These are phyloP conservation scores for Camelus dromedarius DNA, from an alignment of 2,113 vertebrate species.

Conservation along the genomic window DNA sequence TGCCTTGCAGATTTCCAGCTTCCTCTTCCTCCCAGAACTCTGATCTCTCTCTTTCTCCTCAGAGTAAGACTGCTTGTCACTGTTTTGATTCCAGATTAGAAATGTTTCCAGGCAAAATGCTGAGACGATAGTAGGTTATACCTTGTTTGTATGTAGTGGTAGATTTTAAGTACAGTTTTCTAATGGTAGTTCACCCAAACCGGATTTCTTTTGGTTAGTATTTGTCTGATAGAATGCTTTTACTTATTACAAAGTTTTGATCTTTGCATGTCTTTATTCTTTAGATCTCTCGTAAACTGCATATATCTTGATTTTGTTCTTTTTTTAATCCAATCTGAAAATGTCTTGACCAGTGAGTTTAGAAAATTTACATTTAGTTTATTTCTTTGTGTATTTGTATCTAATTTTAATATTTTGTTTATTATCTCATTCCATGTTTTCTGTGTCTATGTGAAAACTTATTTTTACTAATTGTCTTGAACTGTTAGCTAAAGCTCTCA, in stretches of 20 bases:
- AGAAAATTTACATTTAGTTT: background rate
- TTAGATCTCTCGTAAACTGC: background rate
- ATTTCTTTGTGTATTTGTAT: background rate
- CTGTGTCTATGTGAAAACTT: background rate
- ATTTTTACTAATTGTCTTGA: background rate
- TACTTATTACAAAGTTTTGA: background rate
- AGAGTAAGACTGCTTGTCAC: background rate
- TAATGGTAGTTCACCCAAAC: background rate
- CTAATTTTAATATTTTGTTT: constrained; percentile 12
- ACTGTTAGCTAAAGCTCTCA: background rate
- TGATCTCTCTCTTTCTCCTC: background rate
- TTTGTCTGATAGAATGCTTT: constrained; percentile 15
- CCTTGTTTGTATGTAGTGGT: too few species aligned
- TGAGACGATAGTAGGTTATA: background rate
- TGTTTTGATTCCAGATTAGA: background rate
- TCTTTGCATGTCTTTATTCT: background rate
- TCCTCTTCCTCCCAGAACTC: background rate
- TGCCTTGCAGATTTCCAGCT: background rate
- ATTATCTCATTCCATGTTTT: background rate
- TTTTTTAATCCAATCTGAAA: constrained; percentile 12
- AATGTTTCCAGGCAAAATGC: background rate
- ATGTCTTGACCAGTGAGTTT: background rate
- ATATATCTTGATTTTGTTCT: background rate
- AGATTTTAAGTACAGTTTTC: background rate
- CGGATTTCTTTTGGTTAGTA: background rate